Conservation (phyloP, 2,797 vertebrate species). For the Huso huso region DNA sequence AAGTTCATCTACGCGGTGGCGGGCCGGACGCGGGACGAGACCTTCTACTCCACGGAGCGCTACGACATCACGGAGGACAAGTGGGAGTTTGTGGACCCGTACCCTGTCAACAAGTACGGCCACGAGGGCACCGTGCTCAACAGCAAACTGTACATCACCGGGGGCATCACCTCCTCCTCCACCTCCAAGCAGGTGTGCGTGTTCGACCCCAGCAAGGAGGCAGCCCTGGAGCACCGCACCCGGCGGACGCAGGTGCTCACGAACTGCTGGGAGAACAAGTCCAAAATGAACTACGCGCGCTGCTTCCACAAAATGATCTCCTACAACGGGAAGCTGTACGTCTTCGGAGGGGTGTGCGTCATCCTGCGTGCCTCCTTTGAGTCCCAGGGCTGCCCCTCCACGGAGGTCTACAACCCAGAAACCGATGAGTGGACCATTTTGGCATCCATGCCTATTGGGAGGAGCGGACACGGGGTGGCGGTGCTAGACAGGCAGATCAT, state of each 20-base stretch:
- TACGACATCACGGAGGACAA: constrained; percentile 94
- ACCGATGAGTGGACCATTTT: constrained; percentile 96
- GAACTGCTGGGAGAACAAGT: constrained; percentile 98
- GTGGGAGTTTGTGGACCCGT: constrained; percentile 97
- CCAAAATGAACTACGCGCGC: constrained; percentile 98
- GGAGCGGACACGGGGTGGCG: constrained; percentile 93
- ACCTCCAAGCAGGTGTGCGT: constrained; percentile 98
- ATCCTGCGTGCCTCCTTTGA: constrained; percentile 95
- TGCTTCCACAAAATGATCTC: constrained; percentile 99
- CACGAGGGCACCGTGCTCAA: constrained; percentile 93
- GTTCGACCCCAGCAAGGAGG: constrained; percentile 91
- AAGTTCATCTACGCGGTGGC: constrained; percentile 94
- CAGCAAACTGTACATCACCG: constrained; percentile 91
- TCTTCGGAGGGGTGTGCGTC: constrained; percentile 95
- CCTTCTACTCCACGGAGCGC: constrained; percentile 94
- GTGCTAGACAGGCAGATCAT: constrained; percentile 95
- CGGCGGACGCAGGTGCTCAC: constrained; percentile 78
- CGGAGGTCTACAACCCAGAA: constrained; percentile 94
- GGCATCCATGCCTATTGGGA: constrained; percentile 95
- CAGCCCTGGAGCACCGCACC: constrained; percentile 72
- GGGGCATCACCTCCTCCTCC: constrained; percentile 96
- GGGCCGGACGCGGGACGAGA: constrained; percentile 92
- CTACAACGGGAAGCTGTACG: constrained; percentile 94
- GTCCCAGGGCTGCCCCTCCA: constrained; percentile 96
- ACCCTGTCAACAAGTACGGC: constrained; percentile 96